Conservation (phyloP, 2,797 vertebrate genomes). For the Sorex maritimensis region DNA sequence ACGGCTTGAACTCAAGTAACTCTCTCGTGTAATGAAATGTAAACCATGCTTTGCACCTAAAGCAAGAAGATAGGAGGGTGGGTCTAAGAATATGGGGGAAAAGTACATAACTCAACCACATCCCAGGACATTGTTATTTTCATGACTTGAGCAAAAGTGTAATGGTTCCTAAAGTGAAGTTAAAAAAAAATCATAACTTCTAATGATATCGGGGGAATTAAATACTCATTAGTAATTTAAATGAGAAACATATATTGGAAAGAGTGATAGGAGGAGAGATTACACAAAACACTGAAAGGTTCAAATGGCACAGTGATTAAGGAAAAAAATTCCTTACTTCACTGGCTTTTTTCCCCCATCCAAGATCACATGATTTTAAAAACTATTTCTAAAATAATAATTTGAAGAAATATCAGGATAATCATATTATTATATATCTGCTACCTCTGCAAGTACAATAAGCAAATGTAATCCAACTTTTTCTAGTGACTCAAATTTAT, state of each 20-base stretch:
- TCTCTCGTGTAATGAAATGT: background rate
- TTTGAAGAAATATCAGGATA: constrained; percentile 8
- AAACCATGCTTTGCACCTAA: background rate
- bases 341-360: constrained; percentile 21
- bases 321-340: constrained; percentile 12
- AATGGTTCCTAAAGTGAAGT: too few relatives aligned
- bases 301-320: too few relatives aligned
- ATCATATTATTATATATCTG: constrained; percentile 45
- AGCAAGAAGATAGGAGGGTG: background rate
- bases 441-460: constrained; percentile 29
- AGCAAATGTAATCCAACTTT: constrained; percentile 39
- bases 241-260: background rate
- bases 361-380: background rate
- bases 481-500: constrained; percentile 43
- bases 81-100: background rate
- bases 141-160: too few relatives aligned
- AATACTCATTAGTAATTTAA: too few relatives aligned
- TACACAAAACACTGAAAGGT: background rate
- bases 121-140: too few relatives aligned
- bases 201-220: too few relatives aligned
- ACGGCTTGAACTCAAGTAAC: background rate
- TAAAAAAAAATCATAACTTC: too few relatives aligned
- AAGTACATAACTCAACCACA: too few relatives aligned
- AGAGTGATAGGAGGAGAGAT: background rate
- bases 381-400: constrained; percentile 50